Base-by-base conservation (phyloP, 2,797 vertebrate genomes). In the Moxostoma hubbsi region DNA sequence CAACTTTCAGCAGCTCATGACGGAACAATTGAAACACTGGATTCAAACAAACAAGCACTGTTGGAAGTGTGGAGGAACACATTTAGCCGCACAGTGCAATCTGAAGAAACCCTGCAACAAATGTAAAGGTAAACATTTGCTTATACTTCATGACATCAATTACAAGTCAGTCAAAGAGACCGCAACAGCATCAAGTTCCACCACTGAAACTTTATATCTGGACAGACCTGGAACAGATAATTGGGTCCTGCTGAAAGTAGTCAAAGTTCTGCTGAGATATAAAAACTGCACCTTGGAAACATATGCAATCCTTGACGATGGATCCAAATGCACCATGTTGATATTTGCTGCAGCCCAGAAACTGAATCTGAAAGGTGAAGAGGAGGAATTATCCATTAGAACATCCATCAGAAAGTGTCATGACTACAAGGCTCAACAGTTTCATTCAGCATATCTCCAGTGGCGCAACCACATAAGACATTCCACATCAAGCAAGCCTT, bases 341-440 rank as follows among this genome's bases (percentile, higher is more conserved):
- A 6, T 61, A 10, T 12, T 61, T 6, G 10, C 58, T 61, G 58
- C 18, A 36, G 10, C 10, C 58, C 59, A 62, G 24, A 43, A 36
- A 61, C 59, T 61, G 10, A 61, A 59, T 61, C 10, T 61, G 59
- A 61, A 61, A 61, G 10, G 59, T 61, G 58, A 61, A 10, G 18
- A 61, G 9, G 58, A 61, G 1, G 57, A 59, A 15, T 9, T 59
- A 59, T 61, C 58, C 0, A 61, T 36, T 61, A 36, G 10, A 36
- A 61, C 58, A 36, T 61, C 6, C 6, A 61, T 61, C 58, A 61
- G 58, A 36, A 61, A 7, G 5, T 36, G 16, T 59, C 57, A 59
- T 5, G 16, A 5, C 1, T 59, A 10, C 58, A 24, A 24, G 18
- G 9, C 58, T 62, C 24, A 6, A 36, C 10, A 10, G 18, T 61